Evolutionary conservation across 2,888 invertebrate genomes (phyloP).

Genomic region (Hoplodrina ambigua): DNA sequence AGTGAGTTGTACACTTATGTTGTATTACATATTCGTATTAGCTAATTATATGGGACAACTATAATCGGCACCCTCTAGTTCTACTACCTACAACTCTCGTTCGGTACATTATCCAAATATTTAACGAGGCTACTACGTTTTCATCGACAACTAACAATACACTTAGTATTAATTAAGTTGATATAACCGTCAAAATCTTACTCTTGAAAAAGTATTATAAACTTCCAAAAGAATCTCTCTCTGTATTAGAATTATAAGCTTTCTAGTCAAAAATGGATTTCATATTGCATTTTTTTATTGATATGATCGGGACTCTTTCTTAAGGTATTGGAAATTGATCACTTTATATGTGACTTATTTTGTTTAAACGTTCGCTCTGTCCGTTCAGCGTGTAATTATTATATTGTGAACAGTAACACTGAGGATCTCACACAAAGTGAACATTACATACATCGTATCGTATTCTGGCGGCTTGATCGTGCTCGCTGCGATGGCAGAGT

Average conservation of each 20-base stretch:
- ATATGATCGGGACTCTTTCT: constrained; percentile 61
- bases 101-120: constrained; percentile 76
- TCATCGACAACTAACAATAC: constrained; percentile 76
- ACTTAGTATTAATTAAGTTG: constrained; percentile 80
- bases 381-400: constrained; percentile 33
- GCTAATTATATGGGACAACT: constrained; percentile 55
- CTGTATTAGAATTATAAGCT: constrained; percentile 87
- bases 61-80: constrained; percentile 48
- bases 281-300: constrained; percentile 74
- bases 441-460: constrained; percentile 16
- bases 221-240: constrained; percentile 88
- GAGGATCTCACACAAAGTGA: constrained; percentile 46
- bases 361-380: constrained; percentile 50
- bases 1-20: constrained; percentile 61
- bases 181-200: constrained; percentile 74
- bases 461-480: constrained; percentile 13
- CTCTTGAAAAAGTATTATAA: constrained; percentile 85
- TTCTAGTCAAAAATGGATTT: constrained; percentile 89
- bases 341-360: constrained; percentile 38
- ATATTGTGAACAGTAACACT: constrained; percentile 23
- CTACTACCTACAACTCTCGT: constrained; percentile 49
- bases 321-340: constrained; percentile 61
- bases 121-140: constrained; percentile 83
- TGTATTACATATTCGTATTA: constrained; percentile 59
- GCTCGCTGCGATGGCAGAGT: constrained; percentile 42